Percentiles rank a stretch among this genome's conserved stretches.
These are phyloP conservation scores for Loriculus beryllinus DNA, from an alignment of 2,797 vertebrate species.

Conservation along the genomic window DNA sequence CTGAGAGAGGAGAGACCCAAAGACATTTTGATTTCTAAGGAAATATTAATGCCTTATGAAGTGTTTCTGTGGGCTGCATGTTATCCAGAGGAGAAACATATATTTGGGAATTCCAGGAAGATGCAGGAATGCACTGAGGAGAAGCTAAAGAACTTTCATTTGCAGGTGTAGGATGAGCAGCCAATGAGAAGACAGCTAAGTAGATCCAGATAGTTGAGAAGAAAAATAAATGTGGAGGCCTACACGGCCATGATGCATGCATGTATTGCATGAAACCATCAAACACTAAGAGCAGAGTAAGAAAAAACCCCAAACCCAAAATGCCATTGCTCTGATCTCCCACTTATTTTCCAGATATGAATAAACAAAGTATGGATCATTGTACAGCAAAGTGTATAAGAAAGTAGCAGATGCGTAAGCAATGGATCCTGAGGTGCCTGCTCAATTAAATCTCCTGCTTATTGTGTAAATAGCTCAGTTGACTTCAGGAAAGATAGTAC, in stretches of 20 bases:
- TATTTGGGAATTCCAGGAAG: neutral
- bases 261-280: neutral
- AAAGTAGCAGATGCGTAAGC: neutral
- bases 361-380: neutral
- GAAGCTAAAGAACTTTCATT: neutral
- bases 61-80: neutral
- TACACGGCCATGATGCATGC: neutral
- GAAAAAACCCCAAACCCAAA: neutral
- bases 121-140: neutral
- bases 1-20: neutral
- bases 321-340: neutral
- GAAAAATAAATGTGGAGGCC: neutral
- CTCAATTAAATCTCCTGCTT: neutral
- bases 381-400: neutral
- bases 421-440: neutral
- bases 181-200: neutral
- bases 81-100: neutral
- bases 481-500: neutral
- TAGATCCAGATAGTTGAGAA: neutral
- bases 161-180: neutral
- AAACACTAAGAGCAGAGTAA: neutral
- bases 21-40: neutral
- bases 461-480: neutral
- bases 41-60: neutral
- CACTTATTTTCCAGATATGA: neutral